Evolutionary conservation across 2,113 vertebrate genomes (phyloP), one percentile per base, ranked within the genome.

Genomic region (Chamaetylas fuelleborni): DNA sequence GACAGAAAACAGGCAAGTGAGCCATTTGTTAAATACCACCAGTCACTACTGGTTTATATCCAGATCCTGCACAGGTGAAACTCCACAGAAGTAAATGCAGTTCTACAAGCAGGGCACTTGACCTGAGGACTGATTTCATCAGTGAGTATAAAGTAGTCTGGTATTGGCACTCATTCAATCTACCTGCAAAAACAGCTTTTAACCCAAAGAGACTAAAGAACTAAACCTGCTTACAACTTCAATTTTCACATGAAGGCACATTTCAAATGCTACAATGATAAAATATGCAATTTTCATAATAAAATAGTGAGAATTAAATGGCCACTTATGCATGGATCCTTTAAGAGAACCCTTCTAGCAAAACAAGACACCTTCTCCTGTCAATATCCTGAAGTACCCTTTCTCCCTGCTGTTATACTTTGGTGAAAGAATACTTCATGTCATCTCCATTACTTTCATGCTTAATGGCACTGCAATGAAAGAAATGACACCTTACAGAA

Each of bases 401-500:
- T 92, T 80, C 86, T 86, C 82, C 89, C 90, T 93, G 91, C 36
- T 31, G 28, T 57, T 95, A 69, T 31, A 50, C 34, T 62, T 36
- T 38, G 47, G 78, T 90, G 81, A 90, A 94, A 93, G 93, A 95
- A 86, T 83, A 64, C 83, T 95, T 93, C 86, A 58, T 65, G 93
- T 97, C 87, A 94, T 96, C 93, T 96, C 93, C 87, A 94, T 97
- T 96, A 95, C 90, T 71, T 90, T 92, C 94, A 83, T 83, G 86
- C 84, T 83, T 93, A 97, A 95, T 22, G 31, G 91, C 90, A 94
- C 38, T 38, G 66, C 91, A 91, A 71, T 95, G 96, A 96, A 96
- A 95, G 95, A 97, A 96, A 96, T 76, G 93, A 97, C 96, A 97
- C 97, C 95, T 95, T 90, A 91, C 65, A 81, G 72, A 95, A 96